Conservation (phyloP, 2,888 invertebrate genomes). For the Campaea margaritaria region DNA sequence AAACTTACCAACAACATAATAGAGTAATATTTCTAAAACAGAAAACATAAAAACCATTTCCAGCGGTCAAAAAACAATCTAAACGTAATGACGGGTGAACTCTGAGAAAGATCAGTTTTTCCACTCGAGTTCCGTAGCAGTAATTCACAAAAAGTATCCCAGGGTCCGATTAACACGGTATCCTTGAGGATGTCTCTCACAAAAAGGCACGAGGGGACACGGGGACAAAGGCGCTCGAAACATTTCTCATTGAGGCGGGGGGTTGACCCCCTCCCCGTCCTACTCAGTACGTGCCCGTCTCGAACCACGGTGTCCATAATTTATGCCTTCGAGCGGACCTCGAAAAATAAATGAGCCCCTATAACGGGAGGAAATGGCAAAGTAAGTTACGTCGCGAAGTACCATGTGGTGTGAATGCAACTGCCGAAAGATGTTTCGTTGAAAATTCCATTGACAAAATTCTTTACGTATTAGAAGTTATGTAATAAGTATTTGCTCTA, state of each 20-base stretch:
- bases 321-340: slow-evolving; percentile 79
- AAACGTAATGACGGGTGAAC: slow-evolving; percentile 47
- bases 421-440: neutral
- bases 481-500: too few relatives aligned
- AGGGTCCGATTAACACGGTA: slow-evolving; percentile 81
- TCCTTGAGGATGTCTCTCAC: slow-evolving; percentile 81
- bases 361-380: slow-evolving; percentile 70
- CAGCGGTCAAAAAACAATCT: slow-evolving; percentile 26
- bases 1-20: too few relatives aligned
- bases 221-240: slow-evolving; percentile 63
- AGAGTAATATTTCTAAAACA: neutral
- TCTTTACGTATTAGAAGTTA: too few relatives aligned
- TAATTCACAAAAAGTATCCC: slow-evolving; percentile 71
- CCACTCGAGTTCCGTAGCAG: slow-evolving; percentile 57
- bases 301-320: slow-evolving; percentile 79
- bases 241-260: slow-evolving; percentile 77
- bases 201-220: slow-evolving; percentile 79
- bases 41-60: slow-evolving; percentile 12
- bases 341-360: slow-evolving; percentile 78
- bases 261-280: slow-evolving; percentile 37
- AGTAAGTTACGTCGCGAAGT: slow-evolving; percentile 55
- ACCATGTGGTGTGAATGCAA: slow-evolving; percentile 26
- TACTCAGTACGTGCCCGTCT: slow-evolving; percentile 65
- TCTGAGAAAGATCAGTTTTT: slow-evolving; percentile 58
- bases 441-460: too few relatives aligned